Evolutionary conservation across 1,140 invertebrate species (phyloP).

Genomic region (Neelides sp.): DNA sequence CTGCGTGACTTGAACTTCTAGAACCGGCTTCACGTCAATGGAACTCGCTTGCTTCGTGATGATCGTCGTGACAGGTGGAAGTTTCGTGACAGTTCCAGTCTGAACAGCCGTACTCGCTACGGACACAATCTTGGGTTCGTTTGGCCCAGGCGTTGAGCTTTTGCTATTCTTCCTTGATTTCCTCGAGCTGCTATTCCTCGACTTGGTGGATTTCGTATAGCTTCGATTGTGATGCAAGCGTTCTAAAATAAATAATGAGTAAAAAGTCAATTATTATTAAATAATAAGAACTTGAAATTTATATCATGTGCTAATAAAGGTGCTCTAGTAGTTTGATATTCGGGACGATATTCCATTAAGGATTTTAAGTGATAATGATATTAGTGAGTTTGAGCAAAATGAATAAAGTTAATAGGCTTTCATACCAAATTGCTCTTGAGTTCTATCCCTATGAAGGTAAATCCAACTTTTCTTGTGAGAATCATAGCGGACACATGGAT

Average conservation of each 20-base stretch:
- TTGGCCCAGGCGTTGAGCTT: not conserved
- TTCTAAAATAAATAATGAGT: constrained; percentile 16
- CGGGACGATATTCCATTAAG: no score
- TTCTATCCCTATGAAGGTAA: constrained; percentile 66
- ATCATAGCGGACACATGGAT: constrained; percentile 83
- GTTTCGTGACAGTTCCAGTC: not conserved
- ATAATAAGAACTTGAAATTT: no score
- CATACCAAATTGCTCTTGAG: constrained; percentile 62
- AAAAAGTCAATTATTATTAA: no score
- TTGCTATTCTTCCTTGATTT: constrained; percentile 21
- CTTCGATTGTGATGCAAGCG: constrained; percentile 30
- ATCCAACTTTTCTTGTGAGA: constrained; percentile 79
- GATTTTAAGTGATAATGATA: no score
- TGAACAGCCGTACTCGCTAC: constrained; percentile 1
- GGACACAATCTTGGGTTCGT: not conserved
- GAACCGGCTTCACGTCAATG: no score
- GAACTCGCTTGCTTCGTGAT: no score
- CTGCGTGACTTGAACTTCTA: no score
- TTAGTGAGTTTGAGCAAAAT: no score
- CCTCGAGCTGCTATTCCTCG: constrained; percentile 21
- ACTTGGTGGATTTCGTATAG: constrained; percentile 31
- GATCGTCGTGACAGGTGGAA: not conserved
- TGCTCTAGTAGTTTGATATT: no score
- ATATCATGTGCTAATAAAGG: no score
- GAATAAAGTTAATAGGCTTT: constrained; percentile 28